Conservation (phyloP, 2,888 invertebrate species). For the Drosophila kokeensis region DNA sequence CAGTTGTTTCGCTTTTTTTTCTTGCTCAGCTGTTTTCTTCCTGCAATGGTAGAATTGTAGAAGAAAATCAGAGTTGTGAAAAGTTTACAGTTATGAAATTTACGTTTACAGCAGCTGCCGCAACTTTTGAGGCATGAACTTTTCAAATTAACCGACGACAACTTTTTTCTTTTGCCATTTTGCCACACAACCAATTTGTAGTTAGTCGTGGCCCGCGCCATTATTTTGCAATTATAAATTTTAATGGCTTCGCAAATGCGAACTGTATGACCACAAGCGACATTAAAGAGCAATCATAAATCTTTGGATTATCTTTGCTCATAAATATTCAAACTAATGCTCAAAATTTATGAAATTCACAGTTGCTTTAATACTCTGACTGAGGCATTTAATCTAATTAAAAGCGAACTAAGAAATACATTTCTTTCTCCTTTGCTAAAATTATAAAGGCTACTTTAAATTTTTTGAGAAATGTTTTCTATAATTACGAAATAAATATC, state of each 20-base stretch:
- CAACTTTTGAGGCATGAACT: conserved; percentile 44
- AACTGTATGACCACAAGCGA: conserved; percentile 60
- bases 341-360: not conserved
- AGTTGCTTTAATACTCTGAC: not conserved
- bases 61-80: not conserved
- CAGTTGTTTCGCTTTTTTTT: not conserved
- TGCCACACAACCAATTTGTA: conserved; percentile 12
- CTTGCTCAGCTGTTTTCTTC: conserved; percentile 17
- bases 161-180: conserved; percentile 25
- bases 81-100: conserved; percentile 14
- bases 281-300: conserved; percentile 30
- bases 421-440: not conserved
- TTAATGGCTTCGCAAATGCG: conserved; percentile 68
- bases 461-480: not conserved
- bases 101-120: conserved; percentile 26
- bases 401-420: not conserved
- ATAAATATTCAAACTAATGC: conserved; percentile 3
- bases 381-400: not conserved
- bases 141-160: conserved; percentile 56
- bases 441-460: not conserved
- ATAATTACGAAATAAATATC: not conserved
- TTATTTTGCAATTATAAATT: conserved; percentile 73
- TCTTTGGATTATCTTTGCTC: conserved; percentile 34
- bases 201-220: conserved; percentile 31
- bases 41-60: conserved; percentile 10